Conservation (phyloP, 1,140 invertebrate species). For the Lucilia cuprina region DNA sequence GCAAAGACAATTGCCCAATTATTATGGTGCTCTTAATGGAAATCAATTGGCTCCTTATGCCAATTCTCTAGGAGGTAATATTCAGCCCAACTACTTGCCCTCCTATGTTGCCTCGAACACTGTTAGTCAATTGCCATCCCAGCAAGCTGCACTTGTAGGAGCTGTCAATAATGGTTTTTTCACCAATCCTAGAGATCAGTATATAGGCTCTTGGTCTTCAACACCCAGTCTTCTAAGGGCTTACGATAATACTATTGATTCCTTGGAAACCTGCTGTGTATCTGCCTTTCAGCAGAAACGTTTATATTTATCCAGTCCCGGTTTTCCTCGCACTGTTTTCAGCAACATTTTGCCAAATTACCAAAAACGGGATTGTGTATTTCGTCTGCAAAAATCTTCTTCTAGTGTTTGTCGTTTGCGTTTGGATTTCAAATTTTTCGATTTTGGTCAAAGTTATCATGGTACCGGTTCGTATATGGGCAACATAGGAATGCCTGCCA, state of each 20-base stretch:
- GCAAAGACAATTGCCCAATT: neutral
- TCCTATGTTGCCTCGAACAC: neutral
- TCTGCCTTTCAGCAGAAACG: conserved; percentile 61
- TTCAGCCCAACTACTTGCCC: neutral
- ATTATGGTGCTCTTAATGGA: neutral
- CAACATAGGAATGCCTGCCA: conserved; percentile 37
- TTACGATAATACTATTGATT: conserved; percentile 39
- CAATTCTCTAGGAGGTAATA: neutral
- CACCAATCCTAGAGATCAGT: conserved; percentile 14
- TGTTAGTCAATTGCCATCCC: neutral
- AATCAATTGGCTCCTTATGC: neutral
- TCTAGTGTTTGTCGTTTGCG: conserved; percentile 64
- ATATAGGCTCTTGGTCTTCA: conserved; percentile 13
- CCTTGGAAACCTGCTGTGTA: conserved; percentile 59
- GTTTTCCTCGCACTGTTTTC: conserved; percentile 64
- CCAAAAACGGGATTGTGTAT: conserved; percentile 64
- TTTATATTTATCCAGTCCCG: conserved; percentile 67
- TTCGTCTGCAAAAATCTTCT: conserved; percentile 64
- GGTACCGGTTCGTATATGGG: neutral
- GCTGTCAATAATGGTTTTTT: neutral
- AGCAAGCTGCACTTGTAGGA: neutral
- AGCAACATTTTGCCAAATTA: conserved; percentile 47
- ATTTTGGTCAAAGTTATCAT: conserved; percentile 59
- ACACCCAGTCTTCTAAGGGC: neutral
- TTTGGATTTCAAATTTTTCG: conserved; percentile 67